phyloP scores from a whole-genome alignment of 1,140 invertebrate genomes.

The Pseudomyrmex dendroicus region DNA sequence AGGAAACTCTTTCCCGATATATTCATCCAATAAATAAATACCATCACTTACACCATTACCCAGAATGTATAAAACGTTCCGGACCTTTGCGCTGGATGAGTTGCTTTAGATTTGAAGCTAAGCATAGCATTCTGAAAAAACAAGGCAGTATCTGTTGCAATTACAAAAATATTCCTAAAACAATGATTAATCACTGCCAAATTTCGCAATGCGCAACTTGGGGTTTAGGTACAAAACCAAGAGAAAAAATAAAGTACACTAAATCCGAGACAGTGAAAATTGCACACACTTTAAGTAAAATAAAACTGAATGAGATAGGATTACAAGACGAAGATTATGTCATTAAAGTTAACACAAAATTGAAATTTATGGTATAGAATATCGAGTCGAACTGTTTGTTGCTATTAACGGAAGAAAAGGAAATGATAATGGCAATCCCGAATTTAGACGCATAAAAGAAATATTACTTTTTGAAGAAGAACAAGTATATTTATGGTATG shows the following conservation, averaged over 20 bases:
- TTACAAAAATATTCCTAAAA: slow-evolving; percentile 20
- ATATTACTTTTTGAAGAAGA: background rate
- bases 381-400: background rate
- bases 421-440: background rate
- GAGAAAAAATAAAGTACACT: slow-evolving; percentile 1
- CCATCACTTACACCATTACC: slow-evolving; percentile 1
- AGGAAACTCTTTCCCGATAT: slow-evolving; percentile 9
- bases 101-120: slow-evolving; percentile 17
- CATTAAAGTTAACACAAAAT: background rate
- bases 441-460: slow-evolving; percentile 3
- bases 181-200: slow-evolving; percentile 18
- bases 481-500: slow-evolving; percentile 11
- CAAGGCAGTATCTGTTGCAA: slow-evolving; percentile 11
- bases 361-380: slow-evolving; percentile 10
- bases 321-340: background rate
- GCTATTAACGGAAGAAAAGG: background rate
- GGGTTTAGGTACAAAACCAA: background rate
- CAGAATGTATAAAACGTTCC: slow-evolving; percentile 7
- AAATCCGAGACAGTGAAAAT: background rate
- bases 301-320: background rate
- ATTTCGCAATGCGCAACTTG: slow-evolving; percentile 13
- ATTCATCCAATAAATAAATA: slow-evolving; percentile 23
- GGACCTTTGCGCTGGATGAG: slow-evolving; percentile 8
- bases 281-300: background rate
- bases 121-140: slow-evolving; percentile 2